Conservation (phyloP, 2,113 vertebrate genomes). For the Phocoena phocoena region DNA sequence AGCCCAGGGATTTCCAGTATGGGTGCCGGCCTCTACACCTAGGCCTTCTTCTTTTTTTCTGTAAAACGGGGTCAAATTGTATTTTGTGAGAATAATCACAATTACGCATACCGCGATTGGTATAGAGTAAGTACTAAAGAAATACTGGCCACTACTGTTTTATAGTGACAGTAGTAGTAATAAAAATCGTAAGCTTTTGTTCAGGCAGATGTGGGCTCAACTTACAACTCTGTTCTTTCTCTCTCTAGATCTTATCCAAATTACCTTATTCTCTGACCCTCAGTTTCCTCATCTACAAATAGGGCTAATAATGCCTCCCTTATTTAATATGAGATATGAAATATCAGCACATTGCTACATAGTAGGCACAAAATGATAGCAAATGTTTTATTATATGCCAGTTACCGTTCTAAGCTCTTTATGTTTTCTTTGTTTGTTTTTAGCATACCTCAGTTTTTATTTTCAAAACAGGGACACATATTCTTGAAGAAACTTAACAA, state of each 20-base stretch:
- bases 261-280: not conserved
- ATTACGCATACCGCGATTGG: not conserved
- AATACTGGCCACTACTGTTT: not conserved
- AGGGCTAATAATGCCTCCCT: not conserved
- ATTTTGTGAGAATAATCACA: not conserved
- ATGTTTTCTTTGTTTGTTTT: not conserved
- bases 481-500: too few relatives aligned
- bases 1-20: not conserved
- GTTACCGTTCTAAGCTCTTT: not conserved
- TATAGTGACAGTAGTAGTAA: not conserved
- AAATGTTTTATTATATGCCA: not conserved
- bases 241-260: not conserved
- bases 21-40: not conserved
- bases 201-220: not conserved
- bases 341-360: not conserved
- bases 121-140: not conserved
- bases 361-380: not conserved
- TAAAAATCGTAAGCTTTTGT: not conserved
- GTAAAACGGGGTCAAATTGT: not conserved
- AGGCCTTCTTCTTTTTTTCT: not conserved
- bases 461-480: too few relatives aligned
- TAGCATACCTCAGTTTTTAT: too few relatives aligned
- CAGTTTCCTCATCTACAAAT: not conserved
- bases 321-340: not conserved
- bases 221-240: not conserved